Evolutionary conservation across 2,113 vertebrate species (phyloP).

Genomic region (Chionis minor): DNA sequence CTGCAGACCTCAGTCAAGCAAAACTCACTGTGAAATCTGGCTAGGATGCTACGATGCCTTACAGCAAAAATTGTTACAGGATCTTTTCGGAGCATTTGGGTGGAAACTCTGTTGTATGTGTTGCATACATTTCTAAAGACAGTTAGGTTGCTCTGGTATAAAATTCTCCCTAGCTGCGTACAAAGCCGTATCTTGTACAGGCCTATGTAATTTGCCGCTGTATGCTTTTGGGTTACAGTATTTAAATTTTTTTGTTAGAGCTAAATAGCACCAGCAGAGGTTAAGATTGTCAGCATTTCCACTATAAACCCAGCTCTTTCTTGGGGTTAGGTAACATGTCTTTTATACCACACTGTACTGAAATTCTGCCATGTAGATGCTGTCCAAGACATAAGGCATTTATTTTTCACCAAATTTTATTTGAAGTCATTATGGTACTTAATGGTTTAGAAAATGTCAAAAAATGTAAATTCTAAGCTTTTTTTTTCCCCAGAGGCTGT

Average conservation of each 20-base stretch:
- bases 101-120: neutral
- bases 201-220: neutral
- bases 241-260: neutral
- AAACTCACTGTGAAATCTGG: neutral
- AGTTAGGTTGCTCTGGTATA: neutral
- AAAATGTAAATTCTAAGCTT: neutral
- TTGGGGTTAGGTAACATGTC: neutral
- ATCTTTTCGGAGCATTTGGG: neutral
- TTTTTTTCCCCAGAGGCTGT: neutral
- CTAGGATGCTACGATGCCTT: neutral
- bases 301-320: neutral
- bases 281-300: constrained; percentile 18
- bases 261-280: neutral
- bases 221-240: neutral
- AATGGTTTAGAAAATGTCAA: neutral
- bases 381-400: neutral
- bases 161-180: neutral
- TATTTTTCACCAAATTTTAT: neutral
- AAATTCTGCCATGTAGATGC: neutral
- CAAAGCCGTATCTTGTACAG: neutral
- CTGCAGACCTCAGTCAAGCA: neutral
- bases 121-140: neutral
- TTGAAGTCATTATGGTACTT: neutral
- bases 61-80: neutral
- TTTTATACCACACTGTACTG: neutral